phyloP scores from a whole-genome alignment of 2,888 invertebrate species.

The Ariolimax columbianus region DNA sequence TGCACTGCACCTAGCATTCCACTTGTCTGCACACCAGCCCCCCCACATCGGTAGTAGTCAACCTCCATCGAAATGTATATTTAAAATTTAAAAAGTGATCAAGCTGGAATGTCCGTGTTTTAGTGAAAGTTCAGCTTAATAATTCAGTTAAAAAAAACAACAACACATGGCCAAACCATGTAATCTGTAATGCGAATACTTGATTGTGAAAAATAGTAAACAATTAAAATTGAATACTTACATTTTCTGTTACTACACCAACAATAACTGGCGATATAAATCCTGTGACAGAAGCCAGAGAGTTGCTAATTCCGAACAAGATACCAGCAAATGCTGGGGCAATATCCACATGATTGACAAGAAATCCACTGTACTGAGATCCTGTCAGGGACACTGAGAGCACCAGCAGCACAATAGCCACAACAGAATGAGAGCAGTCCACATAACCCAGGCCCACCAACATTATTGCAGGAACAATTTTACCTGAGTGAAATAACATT shows the following conservation, averaged over 20 bases:
- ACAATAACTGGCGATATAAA: conserved; percentile 76
- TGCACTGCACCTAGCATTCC: no score
- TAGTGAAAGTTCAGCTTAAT: no score
- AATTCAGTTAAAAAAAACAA: no score
- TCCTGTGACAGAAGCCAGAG: conserved; percentile 76
- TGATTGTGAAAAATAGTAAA: not conserved
- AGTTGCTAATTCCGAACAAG: conserved; percentile 77
- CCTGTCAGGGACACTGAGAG: conserved; percentile 74
- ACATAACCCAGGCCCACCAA: conserved; percentile 75
- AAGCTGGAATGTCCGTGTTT: no score
- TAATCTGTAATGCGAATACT: no score
- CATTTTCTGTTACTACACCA: conserved; percentile 71
- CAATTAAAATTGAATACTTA: conserved; percentile 49
- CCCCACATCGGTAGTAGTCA: no score
- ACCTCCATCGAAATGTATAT: no score
- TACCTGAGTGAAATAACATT: conserved; percentile 62
- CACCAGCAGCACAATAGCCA: conserved; percentile 73
- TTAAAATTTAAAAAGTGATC: no score
- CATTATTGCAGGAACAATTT: conserved; percentile 72
- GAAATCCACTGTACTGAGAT: conserved; percentile 75
- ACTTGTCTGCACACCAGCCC: no score
- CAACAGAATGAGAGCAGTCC: conserved; percentile 69
- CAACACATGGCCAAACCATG: no score
- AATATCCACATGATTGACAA: conserved; percentile 79
- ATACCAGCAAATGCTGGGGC: conserved; percentile 78